phyloP scores from a whole-genome alignment of 1,140 invertebrate genomes.

The Calosoma granatense region DNA sequence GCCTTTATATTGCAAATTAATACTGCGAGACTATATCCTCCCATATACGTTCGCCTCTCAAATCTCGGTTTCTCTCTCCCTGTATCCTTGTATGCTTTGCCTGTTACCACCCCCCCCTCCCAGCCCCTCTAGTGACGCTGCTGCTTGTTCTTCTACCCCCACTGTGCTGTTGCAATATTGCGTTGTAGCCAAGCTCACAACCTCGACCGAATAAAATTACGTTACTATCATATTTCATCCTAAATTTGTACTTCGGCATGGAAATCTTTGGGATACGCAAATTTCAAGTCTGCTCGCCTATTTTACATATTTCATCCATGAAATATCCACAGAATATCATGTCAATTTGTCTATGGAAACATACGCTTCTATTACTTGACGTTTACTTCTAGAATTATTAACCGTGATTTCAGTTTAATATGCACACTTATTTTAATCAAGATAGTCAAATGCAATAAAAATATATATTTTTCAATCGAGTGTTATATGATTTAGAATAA shows the following conservation, averaged over 20 bases:
- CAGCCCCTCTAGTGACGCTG: background rate
- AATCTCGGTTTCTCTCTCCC: background rate
- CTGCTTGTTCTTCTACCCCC: too few relatives aligned
- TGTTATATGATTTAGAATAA: too few relatives aligned
- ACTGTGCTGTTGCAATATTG: too few relatives aligned
- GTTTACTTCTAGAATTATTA: too few relatives aligned
- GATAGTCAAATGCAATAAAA: too few relatives aligned
- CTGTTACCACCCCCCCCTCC: background rate
- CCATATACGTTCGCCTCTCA: background rate
- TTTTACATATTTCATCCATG: background rate
- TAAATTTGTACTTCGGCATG: background rate
- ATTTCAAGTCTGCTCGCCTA: background rate
- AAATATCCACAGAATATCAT: too few relatives aligned
- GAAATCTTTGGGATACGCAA: background rate
- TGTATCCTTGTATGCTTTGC: background rate
- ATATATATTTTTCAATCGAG: too few relatives aligned
- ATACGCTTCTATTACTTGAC: too few relatives aligned
- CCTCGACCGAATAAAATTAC: background rate
- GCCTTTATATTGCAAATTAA: background rate
- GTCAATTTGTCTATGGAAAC: too few relatives aligned
- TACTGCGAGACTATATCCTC: background rate
- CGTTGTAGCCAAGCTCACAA: too few relatives aligned
- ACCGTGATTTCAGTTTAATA: too few relatives aligned
- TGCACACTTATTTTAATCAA: too few relatives aligned
- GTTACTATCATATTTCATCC: background rate